Percentiles rank a stretch among this genome's conserved stretches.
Evolutionary conservation across 2,797 vertebrate species (phyloP).

Genomic region (Typhlichthys eigenmanni): DNA sequence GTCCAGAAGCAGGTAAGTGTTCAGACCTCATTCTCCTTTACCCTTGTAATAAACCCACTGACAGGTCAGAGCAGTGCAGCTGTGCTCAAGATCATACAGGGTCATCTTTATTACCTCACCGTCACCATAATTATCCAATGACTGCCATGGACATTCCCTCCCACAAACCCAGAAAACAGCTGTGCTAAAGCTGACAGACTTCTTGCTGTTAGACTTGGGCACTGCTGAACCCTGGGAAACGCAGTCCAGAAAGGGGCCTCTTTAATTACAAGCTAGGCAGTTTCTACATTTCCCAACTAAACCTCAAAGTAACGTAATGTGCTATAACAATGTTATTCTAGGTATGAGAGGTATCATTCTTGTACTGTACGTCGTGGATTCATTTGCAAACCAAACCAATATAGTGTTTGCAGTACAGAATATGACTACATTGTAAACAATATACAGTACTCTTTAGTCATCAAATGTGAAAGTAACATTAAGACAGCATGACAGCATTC

Average conservation of each 20-base stretch:
- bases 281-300: conserved; percentile 8
- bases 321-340: conserved; percentile 6
- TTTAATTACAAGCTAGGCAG: conserved; percentile 49
- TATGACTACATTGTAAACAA: conserved; percentile 1
- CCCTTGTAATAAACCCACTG: conserved; percentile 42
- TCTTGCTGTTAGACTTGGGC: conserved; percentile 30
- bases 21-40: conserved; percentile 22
- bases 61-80: conserved; percentile 51
- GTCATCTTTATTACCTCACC: conserved; percentile 54
- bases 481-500: conserved; percentile 16
- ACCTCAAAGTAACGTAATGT: conserved; percentile 15
- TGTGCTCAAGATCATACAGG: conserved; percentile 43
- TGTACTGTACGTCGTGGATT: conserved; percentile 2
- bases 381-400: conserved; percentile 19
- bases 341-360: conserved; percentile 2
- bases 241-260: conserved; percentile 21
- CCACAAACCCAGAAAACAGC: conserved; percentile 64
- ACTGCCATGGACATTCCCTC: conserved; percentile 45
- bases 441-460: conserved; percentile 8
- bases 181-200: conserved; percentile 53
- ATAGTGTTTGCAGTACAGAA: conserved; percentile 7
- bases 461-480: conserved; percentile 21
- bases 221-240: conserved; percentile 47
- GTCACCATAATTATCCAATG: conserved; percentile 66
- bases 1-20: conserved; percentile 11